Evolutionary conservation across 2,888 invertebrate species (phyloP).

Genomic region (Dascillus cervinus): DNA sequence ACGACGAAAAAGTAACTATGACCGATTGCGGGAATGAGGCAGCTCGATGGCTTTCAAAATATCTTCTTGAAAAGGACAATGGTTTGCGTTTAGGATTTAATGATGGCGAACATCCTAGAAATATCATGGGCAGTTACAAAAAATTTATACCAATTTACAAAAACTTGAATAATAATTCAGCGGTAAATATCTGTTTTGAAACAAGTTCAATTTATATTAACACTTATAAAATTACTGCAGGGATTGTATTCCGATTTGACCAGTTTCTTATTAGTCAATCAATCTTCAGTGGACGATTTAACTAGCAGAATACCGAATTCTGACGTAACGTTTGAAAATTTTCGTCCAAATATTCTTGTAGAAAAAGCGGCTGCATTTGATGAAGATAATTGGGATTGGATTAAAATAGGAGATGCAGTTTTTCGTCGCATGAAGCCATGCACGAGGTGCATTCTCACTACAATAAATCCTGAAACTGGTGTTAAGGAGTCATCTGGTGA

Average conservation of each 20-base stretch:
- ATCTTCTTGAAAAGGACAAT: constrained; percentile 28
- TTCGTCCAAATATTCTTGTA: constrained; percentile 51
- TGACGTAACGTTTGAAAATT: constrained; percentile 42
- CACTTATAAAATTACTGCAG: too few species aligned
- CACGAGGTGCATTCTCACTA: constrained; percentile 44
- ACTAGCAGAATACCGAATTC: constrained; percentile 39
- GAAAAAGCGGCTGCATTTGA: constrained; percentile 38
- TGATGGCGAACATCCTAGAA: constrained; percentile 18
- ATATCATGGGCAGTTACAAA: constrained; percentile 1
- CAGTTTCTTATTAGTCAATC: constrained; percentile 47
- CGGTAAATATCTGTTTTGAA: too few species aligned
- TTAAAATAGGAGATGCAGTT: constrained; percentile 46
- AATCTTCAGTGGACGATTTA: constrained; percentile 46
- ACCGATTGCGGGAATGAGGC: constrained; percentile 57
- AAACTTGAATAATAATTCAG: constrained; percentile 2
- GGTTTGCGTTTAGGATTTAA: constrained; percentile 36
- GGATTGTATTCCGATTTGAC: constrained; percentile 48
- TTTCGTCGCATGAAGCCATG: constrained; percentile 50
- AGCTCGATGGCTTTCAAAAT: constrained; percentile 52
- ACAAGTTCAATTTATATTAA: too few species aligned
- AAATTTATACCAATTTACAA: constrained; percentile 1
- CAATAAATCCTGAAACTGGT: constrained; percentile 45
- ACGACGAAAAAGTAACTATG: too few species aligned
- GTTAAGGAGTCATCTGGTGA: constrained; percentile 39
- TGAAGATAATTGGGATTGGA: constrained; percentile 52